Evolutionary conservation across 2,113 vertebrate genomes (phyloP).

Genomic region (Pelusios castaneus): DNA sequence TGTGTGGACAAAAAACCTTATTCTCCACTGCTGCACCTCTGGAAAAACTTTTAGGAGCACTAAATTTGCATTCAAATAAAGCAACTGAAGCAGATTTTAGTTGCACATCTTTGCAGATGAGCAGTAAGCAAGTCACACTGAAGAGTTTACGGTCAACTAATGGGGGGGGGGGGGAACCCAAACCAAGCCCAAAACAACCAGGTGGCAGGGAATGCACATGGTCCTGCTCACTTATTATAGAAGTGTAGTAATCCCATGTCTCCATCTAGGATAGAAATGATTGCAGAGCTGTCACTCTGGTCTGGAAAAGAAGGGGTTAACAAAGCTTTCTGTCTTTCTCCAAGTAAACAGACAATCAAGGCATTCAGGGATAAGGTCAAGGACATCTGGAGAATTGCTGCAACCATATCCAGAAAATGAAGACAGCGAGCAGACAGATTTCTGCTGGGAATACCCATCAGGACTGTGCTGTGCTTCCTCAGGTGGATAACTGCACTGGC

Average conservation of each 20-base stretch:
- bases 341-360: constrained; percentile 35
- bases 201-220: not conserved
- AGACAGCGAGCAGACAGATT: constrained; percentile 51
- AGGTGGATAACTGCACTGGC: constrained; percentile 3
- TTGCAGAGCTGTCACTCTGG: not conserved
- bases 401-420: constrained; percentile 62
- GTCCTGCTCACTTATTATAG: not conserved
- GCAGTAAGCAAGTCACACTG: not conserved
- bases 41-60: not conserved
- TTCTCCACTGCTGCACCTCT: not conserved
- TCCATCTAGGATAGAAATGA: not conserved
- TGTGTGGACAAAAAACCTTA: not conserved
- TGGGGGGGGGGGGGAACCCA: not conserved
- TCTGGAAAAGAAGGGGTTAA: constrained; percentile 17
- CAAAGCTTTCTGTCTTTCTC: constrained; percentile 12
- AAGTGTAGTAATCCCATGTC: not conserved
- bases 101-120: not conserved
- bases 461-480: constrained; percentile 33
- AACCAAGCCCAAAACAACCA: not conserved
- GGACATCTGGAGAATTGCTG: constrained; percentile 37
- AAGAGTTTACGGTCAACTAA: not conserved
- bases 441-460: constrained; percentile 55
- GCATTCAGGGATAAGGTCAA: constrained; percentile 48
- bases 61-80: not conserved
- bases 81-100: not conserved